Evolutionary conservation across 2,797 vertebrate species (phyloP).

Genomic region (Sebastolobus altivelis): DNA sequence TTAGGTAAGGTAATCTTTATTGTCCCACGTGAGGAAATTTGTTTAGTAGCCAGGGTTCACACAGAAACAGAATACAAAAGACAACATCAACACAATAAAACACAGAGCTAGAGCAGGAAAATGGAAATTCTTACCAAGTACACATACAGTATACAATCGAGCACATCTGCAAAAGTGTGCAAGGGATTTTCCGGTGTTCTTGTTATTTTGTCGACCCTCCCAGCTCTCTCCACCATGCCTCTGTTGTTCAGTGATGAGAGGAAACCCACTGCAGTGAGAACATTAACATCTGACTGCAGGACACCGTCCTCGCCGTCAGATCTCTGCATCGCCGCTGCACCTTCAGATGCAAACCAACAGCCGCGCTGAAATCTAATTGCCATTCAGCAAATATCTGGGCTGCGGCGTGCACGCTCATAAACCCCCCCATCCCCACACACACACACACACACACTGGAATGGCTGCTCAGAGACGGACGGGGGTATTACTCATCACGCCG

Average conservation of each 20-base stretch:
- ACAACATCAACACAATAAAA: too few species aligned
- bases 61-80: too few species aligned
- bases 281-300: slow-evolving; percentile 31
- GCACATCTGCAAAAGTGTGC: not conserved
- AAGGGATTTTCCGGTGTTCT: not conserved
- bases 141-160: too few species aligned
- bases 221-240: not conserved
- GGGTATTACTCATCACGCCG: slow-evolving; percentile 54
- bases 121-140: too few species aligned
- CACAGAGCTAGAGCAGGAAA: too few species aligned
- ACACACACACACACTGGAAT: slow-evolving; percentile 8
- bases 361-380: slow-evolving; percentile 46
- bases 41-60: too few species aligned
- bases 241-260: not conserved
- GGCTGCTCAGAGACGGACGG: slow-evolving; percentile 29
- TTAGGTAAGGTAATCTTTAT: too few species aligned
- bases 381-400: slow-evolving; percentile 60
- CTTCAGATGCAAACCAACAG: slow-evolving; percentile 45
- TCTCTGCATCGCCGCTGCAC: slow-evolving; percentile 26
- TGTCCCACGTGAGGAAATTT: too few species aligned
- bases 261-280: not conserved
- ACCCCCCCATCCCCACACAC: slow-evolving; percentile 9
- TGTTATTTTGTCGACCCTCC: not conserved
- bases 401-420: slow-evolving; percentile 51
- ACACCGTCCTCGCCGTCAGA: slow-evolving; percentile 30